Evolutionary conservation across 1,140 invertebrate species (phyloP).

Genomic region (Dreissena rostriformis): DNA sequence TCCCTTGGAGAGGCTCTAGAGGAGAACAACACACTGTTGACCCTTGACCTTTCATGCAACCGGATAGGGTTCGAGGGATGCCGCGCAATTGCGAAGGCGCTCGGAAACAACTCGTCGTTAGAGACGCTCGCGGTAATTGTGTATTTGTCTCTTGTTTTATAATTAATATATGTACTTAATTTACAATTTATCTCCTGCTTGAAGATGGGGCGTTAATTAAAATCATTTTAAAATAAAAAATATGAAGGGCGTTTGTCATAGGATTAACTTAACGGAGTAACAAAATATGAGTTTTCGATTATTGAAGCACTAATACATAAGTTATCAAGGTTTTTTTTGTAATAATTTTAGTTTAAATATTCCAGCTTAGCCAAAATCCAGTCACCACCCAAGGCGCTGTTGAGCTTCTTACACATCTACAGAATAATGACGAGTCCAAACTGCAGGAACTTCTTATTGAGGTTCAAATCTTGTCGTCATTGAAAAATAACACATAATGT

Average conservation of each 20-base stretch:
- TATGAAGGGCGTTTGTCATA: background rate
- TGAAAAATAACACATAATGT: background rate
- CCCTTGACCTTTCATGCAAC: conserved; percentile 46
- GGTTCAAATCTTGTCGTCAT: background rate
- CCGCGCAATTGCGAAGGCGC: conserved; percentile 28
- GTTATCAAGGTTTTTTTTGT: too few relatives aligned
- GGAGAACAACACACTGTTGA: conserved; percentile 28
- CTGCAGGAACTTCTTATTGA: conserved; percentile 22
- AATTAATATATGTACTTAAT: background rate
- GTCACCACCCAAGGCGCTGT: conserved; percentile 37
- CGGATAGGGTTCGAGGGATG: conserved; percentile 46
- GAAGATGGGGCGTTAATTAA: background rate
- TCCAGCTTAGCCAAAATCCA: conserved; percentile 45
- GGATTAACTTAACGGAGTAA: background rate
- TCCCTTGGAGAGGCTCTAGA: conserved; percentile 29
- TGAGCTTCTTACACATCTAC: conserved; percentile 13
- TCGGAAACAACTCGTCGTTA: conserved; percentile 35
- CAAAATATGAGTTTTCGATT: background rate
- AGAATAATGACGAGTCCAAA: conserved; percentile 39
- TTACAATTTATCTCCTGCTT: background rate
- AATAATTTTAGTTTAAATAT: background rate
- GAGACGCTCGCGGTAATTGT: conserved; percentile 31
- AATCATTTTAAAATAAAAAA: background rate
- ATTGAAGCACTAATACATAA: too few relatives aligned
- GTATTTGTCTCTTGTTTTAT: too few relatives aligned